Conservation (phyloP, 1,140 invertebrate genomes). For the Dermatophagoides farinae region DNA sequence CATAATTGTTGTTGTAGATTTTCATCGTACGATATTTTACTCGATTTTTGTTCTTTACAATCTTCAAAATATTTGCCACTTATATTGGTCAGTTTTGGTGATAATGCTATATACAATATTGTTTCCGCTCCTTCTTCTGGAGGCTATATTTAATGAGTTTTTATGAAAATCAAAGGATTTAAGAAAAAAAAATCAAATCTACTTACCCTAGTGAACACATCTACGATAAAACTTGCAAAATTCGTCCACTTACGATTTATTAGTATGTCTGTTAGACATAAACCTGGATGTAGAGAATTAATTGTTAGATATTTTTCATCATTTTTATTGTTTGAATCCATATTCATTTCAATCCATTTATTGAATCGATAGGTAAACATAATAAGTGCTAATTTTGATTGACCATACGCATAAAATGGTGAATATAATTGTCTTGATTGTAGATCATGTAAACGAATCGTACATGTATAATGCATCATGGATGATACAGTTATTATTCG, state of each 20-base stretch:
- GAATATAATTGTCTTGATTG: constrained; percentile 27
- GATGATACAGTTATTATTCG: constrained; percentile 73
- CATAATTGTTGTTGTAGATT: constrained; percentile 34
- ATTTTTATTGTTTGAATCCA: constrained; percentile 23
- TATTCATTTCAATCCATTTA: constrained; percentile 33
- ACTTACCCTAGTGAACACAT: neutral
- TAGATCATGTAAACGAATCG: constrained; percentile 49
- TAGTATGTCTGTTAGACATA: constrained; percentile 65
- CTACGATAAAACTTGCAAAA: constrained; percentile 8
- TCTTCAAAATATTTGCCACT: constrained; percentile 44
- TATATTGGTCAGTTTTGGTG: constrained; percentile 40
- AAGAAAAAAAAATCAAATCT: neutral
- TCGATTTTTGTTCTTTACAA: constrained; percentile 31
- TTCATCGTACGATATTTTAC: constrained; percentile 30
- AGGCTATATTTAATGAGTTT: constrained; percentile 32
- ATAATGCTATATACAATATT: constrained; percentile 47
- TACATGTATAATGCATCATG: constrained; percentile 41
- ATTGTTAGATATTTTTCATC: constrained; percentile 32
- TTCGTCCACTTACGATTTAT: constrained; percentile 24
- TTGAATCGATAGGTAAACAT: constrained; percentile 36
- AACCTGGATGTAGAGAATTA: constrained; percentile 62
- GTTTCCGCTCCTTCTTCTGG: constrained; percentile 49
- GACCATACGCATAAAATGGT: constrained; percentile 47
- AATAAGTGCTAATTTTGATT: constrained; percentile 68
- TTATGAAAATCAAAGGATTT: neutral